These are phyloP conservation scores for Lordiphosa fenestrarum DNA, from an alignment of 2,888 invertebrate genomes.

Conservation along the genomic window DNA sequence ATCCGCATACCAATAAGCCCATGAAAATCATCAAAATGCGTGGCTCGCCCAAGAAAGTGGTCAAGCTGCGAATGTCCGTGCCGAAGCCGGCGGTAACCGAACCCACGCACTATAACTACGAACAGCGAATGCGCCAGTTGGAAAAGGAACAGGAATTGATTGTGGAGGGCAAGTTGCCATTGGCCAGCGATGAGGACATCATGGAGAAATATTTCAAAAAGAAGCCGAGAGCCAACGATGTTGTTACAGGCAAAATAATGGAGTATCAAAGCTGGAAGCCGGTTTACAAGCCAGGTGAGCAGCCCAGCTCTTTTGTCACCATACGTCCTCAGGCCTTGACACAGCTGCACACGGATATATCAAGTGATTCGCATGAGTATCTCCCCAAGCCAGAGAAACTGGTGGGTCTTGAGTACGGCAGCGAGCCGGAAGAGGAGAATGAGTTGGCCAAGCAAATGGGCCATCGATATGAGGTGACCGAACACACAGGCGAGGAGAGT, in stretches of 20 bases:
- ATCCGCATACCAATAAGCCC: slow-evolving; percentile 72
- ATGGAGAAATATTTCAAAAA: slow-evolving; percentile 58
- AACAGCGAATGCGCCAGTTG: slow-evolving; percentile 56
- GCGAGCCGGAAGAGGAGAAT: slow-evolving; percentile 42
- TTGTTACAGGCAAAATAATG: slow-evolving; percentile 67
- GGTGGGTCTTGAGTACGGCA: slow-evolving; percentile 40
- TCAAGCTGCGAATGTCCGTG: slow-evolving; percentile 52
- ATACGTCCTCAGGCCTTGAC: slow-evolving; percentile 66
- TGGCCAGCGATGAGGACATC: slow-evolving; percentile 53
- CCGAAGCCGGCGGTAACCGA: slow-evolving; percentile 49
- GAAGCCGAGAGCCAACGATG: slow-evolving; percentile 45
- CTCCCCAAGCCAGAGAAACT: slow-evolving; percentile 70
- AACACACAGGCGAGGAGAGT: slow-evolving; percentile 74
- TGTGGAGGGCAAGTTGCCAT: slow-evolving; percentile 69
- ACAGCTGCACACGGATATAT: slow-evolving; percentile 68
- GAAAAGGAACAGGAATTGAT: slow-evolving; percentile 78
- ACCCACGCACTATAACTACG: slow-evolving; percentile 51
- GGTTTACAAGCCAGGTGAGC: slow-evolving; percentile 55
- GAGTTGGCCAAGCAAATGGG: slow-evolving; percentile 42
- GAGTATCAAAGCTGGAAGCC: slow-evolving; percentile 78
- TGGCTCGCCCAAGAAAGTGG: slow-evolving; percentile 68
- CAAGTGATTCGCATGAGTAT: slow-evolving; percentile 45
- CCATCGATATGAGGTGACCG: slow-evolving; percentile 76
- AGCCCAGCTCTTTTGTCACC: slow-evolving; percentile 54
- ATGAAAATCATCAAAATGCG: slow-evolving; percentile 74